Evolutionary conservation across 2,797 vertebrate genomes (phyloP), one percentile per base, ranked within the genome.

Genomic region (Tenualosa thibaudeaui): DNA sequence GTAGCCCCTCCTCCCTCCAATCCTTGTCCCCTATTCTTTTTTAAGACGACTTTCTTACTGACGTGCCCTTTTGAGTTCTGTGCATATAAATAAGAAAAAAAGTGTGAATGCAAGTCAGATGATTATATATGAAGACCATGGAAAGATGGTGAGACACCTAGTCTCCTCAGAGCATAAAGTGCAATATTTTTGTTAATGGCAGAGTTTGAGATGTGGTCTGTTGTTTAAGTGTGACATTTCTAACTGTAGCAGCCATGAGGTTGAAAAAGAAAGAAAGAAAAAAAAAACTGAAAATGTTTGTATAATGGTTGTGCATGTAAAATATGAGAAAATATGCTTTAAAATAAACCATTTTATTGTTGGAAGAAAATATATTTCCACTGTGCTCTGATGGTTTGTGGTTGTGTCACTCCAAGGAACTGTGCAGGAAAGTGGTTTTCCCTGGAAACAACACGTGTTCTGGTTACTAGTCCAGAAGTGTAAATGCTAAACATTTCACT

Each of bases 161-260:
- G 95, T 94, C 96, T 75, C 95, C 96, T 93, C 93, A 95, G 95
- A 93, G 94, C 93, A 94, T 94, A 91, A 97, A 96, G 97, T 98
- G 98, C 97, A 98, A 98, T 98, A 97, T 95, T 93, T 93, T 96
- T 95, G 91, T 96, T 92, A 91, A 94, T 93, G 95, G 94, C 93
- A 92, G 91, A 94, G 89, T 91, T 94, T 94, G 95, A 94, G 93
- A 93, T 96, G 95, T 92, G 95, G 94, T 96, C 96, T 95, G 88
- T 96, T 96, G 96, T 96, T 94, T 37, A 94, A 87, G 96, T 96
- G 94, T 96, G 95, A 94, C 92, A 92, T 96, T 96, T 92, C 91
- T 90, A 91, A 94, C 95, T 92, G 92, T 96, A 94, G 96, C 96
- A 31, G 31, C 95, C 93, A 95, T 95, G 93, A 91, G 68, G 68